These are phyloP conservation scores for Paraescarpia echinospica DNA, from an alignment of 1,140 invertebrate genomes.

Conservation along the genomic window DNA sequence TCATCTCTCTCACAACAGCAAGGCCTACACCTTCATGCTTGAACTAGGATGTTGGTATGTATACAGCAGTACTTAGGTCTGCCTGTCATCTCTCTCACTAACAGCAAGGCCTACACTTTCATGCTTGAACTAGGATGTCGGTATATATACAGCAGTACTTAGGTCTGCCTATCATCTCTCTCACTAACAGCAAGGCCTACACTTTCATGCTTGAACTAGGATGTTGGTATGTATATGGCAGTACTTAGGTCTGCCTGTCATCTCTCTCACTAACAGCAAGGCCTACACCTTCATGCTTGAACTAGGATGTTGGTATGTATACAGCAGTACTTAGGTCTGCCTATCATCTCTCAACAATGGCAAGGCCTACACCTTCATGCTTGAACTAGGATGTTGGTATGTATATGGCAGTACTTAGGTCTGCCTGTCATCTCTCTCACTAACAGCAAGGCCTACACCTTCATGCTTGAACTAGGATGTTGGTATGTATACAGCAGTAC, in stretches of 20 bases:
- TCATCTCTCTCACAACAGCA: constrained; percentile 70
- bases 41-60: constrained; percentile 70
- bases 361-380: constrained; percentile 69
- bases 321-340: constrained; percentile 62
- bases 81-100: constrained; percentile 69
- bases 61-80: constrained; percentile 58
- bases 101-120: constrained; percentile 71
- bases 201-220: constrained; percentile 68
- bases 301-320: constrained; percentile 67
- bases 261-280: constrained; percentile 70
- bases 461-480: constrained; percentile 65
- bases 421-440: constrained; percentile 69
- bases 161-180: constrained; percentile 67
- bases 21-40: constrained; percentile 68
- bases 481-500: constrained; percentile 65
- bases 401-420: constrained; percentile 57
- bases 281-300: constrained; percentile 69
- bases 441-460: constrained; percentile 71
- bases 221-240: constrained; percentile 64
- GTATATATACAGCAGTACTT: constrained; percentile 61
- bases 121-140: constrained; percentile 67
- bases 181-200: constrained; percentile 71
- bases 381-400: constrained; percentile 69
- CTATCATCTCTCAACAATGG: constrained; percentile 69
- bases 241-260: constrained; percentile 67